These are phyloP conservation scores for Callionymus lyra DNA, from an alignment of 2,113 vertebrate species.

Conservation along the genomic window DNA sequence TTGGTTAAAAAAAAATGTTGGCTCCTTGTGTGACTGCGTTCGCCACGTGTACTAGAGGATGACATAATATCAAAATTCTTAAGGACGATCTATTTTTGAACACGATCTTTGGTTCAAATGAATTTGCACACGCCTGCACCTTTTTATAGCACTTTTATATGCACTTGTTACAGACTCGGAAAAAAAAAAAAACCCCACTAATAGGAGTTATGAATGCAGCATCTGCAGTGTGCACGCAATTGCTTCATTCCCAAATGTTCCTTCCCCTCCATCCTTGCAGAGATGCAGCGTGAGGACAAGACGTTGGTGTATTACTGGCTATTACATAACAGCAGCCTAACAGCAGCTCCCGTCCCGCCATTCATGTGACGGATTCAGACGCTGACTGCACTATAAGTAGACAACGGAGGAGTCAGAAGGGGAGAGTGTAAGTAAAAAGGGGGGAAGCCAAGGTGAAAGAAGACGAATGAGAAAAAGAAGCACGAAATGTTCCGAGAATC, in stretches of 20 bases:
- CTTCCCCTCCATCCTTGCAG: slow-evolving; percentile 2
- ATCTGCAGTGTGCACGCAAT: slow-evolving; percentile 10
- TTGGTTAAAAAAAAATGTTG: no score
- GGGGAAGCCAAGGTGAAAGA: slow-evolving; percentile 2
- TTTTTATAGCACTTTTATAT: no score
- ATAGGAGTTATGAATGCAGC: background rate
- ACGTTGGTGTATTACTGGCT: slow-evolving; percentile 33
- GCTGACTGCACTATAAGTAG: slow-evolving; percentile 25
- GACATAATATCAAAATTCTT: no score
- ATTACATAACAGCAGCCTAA: slow-evolving; percentile 43
- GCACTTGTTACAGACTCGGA: no score
- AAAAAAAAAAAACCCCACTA: background rate
- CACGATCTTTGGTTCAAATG: no score
- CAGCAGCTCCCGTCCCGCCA: slow-evolving; percentile 25
- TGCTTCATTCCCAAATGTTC: background rate
- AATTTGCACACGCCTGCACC: no score
- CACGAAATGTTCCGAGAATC: slow-evolving; percentile 15
- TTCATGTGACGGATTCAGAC: slow-evolving; percentile 42
- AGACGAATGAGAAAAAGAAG: slow-evolving; percentile 9
- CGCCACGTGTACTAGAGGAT: no score
- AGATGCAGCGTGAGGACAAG: slow-evolving; percentile 39
- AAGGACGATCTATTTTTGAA: no score
- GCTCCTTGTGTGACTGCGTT: no score
- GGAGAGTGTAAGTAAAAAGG: slow-evolving; percentile 9
- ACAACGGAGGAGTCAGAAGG: slow-evolving; percentile 6